phyloP scores from a whole-genome alignment of 2,113 vertebrate species.

The Corynorhinus townsendii region DNA sequence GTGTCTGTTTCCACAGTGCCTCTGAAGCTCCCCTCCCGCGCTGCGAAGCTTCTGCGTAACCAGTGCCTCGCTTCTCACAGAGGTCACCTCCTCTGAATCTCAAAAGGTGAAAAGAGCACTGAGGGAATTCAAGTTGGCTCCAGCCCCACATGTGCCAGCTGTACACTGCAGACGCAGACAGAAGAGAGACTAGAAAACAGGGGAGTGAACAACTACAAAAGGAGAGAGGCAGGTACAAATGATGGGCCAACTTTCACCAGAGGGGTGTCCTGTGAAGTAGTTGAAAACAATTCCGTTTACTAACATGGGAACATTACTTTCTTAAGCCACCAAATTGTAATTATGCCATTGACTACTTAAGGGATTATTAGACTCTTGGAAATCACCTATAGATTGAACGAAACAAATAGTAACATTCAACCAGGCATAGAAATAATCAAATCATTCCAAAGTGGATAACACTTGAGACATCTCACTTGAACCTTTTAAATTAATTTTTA shows the following conservation, averaged over 20 bases:
- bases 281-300: not conserved
- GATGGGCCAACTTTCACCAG: not conserved
- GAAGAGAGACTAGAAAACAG: not conserved
- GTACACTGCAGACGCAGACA: not conserved
- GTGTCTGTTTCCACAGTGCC: not conserved
- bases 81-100: not conserved
- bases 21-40: not conserved
- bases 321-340: not conserved
- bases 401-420: not conserved
- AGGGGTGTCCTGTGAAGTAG: not conserved
- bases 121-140: not conserved
- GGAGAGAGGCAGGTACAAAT: not conserved
- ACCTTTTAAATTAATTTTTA: constrained; percentile 8
- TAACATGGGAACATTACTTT: not conserved
- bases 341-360: not conserved
- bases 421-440: not conserved
- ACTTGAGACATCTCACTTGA: not conserved
- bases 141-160: not conserved
- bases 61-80: not conserved
- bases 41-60: not conserved
- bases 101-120: not conserved
- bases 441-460: not conserved
- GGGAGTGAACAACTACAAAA: not conserved
- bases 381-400: not conserved
- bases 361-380: constrained; percentile 28